Evolutionary conservation across 2,113 vertebrate genomes (phyloP).

Genomic region (Suncus etruscus): DNA sequence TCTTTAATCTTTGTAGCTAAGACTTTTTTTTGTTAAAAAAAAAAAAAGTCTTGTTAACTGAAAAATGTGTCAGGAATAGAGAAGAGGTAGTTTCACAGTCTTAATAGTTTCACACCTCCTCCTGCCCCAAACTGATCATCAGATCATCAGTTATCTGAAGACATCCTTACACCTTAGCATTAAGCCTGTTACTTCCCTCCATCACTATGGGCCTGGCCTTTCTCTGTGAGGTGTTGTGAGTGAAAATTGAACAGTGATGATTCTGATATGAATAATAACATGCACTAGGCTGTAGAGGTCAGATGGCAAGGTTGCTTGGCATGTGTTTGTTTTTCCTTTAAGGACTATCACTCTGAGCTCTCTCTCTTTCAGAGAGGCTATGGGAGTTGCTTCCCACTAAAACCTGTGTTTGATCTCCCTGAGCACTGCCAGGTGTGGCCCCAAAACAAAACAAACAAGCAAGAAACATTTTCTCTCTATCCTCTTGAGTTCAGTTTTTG

Average conservation of each 20-base stretch:
- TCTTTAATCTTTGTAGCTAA: slow-evolving; percentile 33
- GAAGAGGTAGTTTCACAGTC: too few species aligned
- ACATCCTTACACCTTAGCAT: slow-evolving; percentile 32
- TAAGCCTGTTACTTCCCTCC: neutral
- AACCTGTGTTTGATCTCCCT: too few species aligned
- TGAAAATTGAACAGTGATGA: neutral
- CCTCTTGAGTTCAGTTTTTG: neutral
- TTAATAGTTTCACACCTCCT: slow-evolving; percentile 16
- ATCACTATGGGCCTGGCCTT: slow-evolving; percentile 2
- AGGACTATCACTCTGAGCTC: neutral
- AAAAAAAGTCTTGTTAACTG: slow-evolving; percentile 33
- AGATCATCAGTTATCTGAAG: neutral
- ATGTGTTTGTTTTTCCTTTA: neutral
- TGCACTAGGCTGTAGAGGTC: neutral
- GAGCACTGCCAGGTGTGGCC: too few species aligned
- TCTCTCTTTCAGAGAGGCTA: neutral
- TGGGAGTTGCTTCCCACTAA: neutral
- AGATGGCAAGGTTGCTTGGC: neutral
- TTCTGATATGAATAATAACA: neutral
- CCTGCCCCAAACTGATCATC: slow-evolving; percentile 3
- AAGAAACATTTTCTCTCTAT: neutral
- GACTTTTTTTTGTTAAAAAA: neutral
- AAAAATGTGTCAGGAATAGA: slow-evolving; percentile 8
- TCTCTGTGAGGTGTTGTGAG: neutral
- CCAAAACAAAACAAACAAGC: too few species aligned